Evolutionary conservation across 2,888 invertebrate genomes (phyloP).

Genomic region (Mythimna impura): DNA sequence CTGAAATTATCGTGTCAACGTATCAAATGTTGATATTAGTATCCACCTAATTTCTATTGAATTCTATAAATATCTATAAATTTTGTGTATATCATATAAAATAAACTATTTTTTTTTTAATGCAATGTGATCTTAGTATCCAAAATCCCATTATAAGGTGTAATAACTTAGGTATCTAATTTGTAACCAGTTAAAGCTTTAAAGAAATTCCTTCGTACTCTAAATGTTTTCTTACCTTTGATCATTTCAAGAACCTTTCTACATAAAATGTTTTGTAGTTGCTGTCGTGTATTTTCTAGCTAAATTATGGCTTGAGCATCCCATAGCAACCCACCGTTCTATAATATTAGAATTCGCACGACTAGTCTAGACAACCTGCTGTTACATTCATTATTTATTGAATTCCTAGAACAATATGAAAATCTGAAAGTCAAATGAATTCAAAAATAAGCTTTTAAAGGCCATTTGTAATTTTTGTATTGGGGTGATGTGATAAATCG

Average conservation of each 20-base stretch:
- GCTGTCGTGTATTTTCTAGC: not conserved
- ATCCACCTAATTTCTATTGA: not conserved
- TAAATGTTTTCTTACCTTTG: not conserved
- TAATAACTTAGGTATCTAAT: not conserved
- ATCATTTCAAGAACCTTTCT: not conserved
- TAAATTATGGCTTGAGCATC: not conserved
- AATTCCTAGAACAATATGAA: conserved; percentile 19
- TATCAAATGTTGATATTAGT: not conserved
- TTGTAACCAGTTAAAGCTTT: not conserved
- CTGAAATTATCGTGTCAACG: conserved; percentile 37
- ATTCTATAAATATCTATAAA: no score
- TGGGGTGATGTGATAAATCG: not conserved
- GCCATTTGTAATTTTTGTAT: not conserved
- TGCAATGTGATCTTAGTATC: not conserved
- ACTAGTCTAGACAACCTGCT: conserved; percentile 50
- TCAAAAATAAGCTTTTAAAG: not conserved
- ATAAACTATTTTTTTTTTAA: not conserved
- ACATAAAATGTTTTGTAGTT: not conserved
- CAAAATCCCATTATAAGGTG: no score
- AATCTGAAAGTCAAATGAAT: conserved; percentile 35
- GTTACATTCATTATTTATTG: conserved; percentile 42
- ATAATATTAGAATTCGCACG: conserved; percentile 42
- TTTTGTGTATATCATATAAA: not conserved
- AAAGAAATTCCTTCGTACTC: not conserved
- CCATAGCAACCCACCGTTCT: conserved; percentile 18